Conservation (phyloP, 2,113 vertebrate genomes). For the Indicator maculatus region DNA sequence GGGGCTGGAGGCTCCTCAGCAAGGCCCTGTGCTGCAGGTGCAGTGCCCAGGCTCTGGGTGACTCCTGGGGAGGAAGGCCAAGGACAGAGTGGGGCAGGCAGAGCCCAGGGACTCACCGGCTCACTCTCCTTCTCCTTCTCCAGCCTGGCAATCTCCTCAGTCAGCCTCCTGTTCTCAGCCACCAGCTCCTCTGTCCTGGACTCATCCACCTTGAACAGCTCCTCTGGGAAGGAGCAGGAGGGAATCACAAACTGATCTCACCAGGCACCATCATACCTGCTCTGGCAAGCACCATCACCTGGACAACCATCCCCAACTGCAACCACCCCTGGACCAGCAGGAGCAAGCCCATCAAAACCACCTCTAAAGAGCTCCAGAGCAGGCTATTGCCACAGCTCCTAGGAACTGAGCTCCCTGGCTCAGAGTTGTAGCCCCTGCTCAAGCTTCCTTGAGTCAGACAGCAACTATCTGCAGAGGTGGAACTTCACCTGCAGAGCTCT, state of each 20-base stretch:
- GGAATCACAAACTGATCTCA: neutral
- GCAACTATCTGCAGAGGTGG: neutral
- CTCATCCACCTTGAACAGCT: slow-evolving; percentile 88
- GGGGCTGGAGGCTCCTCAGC: too few relatives aligned
- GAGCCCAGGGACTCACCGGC: slow-evolving; percentile 77
- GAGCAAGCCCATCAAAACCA: neutral
- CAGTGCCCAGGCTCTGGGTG: too few relatives aligned
- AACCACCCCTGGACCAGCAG: too few relatives aligned
- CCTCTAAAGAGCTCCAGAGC: neutral
- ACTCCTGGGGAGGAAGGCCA: too few relatives aligned
- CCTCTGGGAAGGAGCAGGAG: slow-evolving; percentile 74
- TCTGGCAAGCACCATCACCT: neutral
- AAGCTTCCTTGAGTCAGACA: neutral
- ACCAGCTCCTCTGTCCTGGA: slow-evolving; percentile 79
- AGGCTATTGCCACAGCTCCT: neutral
- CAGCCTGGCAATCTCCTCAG: slow-evolving; percentile 83
- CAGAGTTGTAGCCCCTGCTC: neutral
- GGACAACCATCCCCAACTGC: neutral
- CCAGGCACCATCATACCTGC: neutral
- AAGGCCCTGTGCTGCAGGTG: too few relatives aligned
- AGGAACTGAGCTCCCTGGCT: neutral
- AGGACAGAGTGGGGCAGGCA: neutral
- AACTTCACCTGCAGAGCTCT: neutral
- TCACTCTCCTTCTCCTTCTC: slow-evolving; percentile 90
- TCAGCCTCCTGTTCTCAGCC: slow-evolving; percentile 82